Evolutionary conservation across 2,888 invertebrate species (phyloP).

Genomic region (Seira sanloemensis): DNA sequence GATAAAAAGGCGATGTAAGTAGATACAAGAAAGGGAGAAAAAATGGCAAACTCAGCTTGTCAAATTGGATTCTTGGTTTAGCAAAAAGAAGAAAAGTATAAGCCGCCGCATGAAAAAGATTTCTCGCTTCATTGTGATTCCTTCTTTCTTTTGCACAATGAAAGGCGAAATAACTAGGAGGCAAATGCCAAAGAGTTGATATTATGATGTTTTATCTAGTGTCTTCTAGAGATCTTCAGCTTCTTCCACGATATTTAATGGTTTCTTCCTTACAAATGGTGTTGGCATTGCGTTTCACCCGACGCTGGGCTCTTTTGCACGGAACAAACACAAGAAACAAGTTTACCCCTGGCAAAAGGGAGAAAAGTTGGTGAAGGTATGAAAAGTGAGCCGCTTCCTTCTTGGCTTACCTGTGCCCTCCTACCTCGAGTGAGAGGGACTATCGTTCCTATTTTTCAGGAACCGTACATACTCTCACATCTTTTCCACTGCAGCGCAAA

Average conservation of each 20-base stretch:
- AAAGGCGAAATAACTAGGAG: not conserved
- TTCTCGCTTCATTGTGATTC: not conserved
- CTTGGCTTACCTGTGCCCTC: no score
- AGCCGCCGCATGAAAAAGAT: not conserved
- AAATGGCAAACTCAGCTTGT: conserved; percentile 44
- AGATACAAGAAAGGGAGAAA: not conserved
- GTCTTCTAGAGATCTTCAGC: not conserved
- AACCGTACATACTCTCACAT: no score
- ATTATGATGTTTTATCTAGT: not conserved
- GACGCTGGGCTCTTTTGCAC: not conserved
- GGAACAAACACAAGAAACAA: not conserved
- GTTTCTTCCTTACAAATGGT: not conserved
- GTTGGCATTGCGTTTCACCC: not conserved
- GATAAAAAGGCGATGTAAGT: not conserved
- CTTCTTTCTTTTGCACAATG: not conserved
- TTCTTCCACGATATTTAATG: not conserved
- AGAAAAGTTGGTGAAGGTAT: no score
- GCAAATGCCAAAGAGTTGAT: not conserved
- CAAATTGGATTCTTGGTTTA: conserved; percentile 43
- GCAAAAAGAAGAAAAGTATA: conserved; percentile 2
- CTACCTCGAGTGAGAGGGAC: not conserved
- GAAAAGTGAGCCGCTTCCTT: no score
- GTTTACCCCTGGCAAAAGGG: no score
- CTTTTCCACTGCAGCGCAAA: not conserved
- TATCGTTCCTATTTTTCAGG: not conserved